These are phyloP conservation scores for Halichondria panicea DNA, from an alignment of 37 sponge, comb jelly and placozoan species.

Conservation along the genomic window DNA sequence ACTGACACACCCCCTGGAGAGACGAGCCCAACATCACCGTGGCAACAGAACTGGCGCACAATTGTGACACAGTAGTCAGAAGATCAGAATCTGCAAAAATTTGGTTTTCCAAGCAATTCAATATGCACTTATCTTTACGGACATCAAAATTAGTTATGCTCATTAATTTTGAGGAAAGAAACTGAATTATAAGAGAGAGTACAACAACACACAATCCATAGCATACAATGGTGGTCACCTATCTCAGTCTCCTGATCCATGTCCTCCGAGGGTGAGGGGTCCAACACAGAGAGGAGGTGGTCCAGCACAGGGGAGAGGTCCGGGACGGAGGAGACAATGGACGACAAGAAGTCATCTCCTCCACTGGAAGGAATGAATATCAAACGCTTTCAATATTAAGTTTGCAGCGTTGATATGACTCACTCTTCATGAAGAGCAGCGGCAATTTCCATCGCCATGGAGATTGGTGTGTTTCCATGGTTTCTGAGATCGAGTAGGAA, in stretches of 20 bases:
- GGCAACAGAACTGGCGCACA: constrained; percentile 22
- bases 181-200: not conserved
- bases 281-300: constrained; percentile 3
- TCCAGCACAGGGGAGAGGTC: not conserved
- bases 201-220: not conserved
- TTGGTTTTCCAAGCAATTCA: not conserved
- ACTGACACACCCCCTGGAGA: constrained; percentile 24
- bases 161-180: not conserved
- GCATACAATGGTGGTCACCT: not conserved
- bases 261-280: constrained; percentile 6
- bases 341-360: not conserved
- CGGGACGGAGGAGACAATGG: not conserved
- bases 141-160: not conserved
- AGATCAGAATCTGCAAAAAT: constrained; percentile 1
- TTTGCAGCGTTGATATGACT: constrained; percentile 4
- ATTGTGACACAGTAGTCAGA: constrained; percentile 11
- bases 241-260: constrained; percentile 6
- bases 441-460: constrained; percentile 22
- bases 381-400: too few relatives aligned
- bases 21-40: constrained; percentile 5
- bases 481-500: constrained; percentile 19
- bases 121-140: not conserved
- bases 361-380: constrained; percentile 4
- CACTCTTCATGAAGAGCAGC: constrained; percentile 33
- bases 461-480: constrained; percentile 1